phyloP scores from a whole-genome alignment of 2,113 vertebrate genomes.

The Willisornis vidua region DNA sequence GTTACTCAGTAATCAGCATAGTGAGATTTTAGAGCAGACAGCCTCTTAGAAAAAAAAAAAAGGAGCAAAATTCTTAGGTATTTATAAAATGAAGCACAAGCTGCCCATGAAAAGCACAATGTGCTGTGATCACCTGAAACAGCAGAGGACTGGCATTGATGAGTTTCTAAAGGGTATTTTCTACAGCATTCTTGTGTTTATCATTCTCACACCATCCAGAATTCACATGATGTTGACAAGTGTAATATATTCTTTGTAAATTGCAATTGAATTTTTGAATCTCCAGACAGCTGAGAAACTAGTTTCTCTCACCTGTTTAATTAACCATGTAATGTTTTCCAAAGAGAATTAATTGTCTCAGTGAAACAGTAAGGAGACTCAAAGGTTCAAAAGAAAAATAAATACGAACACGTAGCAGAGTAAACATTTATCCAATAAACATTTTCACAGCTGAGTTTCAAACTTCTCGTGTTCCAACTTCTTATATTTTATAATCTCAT shows the following conservation, averaged over 20 bases:
- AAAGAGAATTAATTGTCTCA: conserved; percentile 50
- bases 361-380: conserved; percentile 41
- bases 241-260: conserved; percentile 47
- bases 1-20: neutral
- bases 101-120: neutral
- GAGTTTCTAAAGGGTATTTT: neutral
- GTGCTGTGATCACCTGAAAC: neutral
- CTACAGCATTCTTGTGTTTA: neutral
- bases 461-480: conserved; percentile 59
- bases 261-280: conserved; percentile 11
- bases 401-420: neutral
- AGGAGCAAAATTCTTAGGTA: neutral
- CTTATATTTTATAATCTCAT: conserved; percentile 66
- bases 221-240: conserved; percentile 40
- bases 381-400: conserved; percentile 53
- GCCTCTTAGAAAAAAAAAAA: neutral
- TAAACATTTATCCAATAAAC: conserved; percentile 53
- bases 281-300: conserved; percentile 42
- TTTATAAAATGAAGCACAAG: neutral
- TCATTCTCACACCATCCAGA: conserved; percentile 10
- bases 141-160: neutral
- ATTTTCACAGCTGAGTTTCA: conserved; percentile 71
- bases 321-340: conserved; percentile 58
- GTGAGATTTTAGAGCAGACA: neutral
- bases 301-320: conserved; percentile 61